Evolutionary conservation across 2,888 invertebrate genomes (phyloP), one percentile per base, ranked within the genome.

Genomic region (Ischnura elegans): DNA sequence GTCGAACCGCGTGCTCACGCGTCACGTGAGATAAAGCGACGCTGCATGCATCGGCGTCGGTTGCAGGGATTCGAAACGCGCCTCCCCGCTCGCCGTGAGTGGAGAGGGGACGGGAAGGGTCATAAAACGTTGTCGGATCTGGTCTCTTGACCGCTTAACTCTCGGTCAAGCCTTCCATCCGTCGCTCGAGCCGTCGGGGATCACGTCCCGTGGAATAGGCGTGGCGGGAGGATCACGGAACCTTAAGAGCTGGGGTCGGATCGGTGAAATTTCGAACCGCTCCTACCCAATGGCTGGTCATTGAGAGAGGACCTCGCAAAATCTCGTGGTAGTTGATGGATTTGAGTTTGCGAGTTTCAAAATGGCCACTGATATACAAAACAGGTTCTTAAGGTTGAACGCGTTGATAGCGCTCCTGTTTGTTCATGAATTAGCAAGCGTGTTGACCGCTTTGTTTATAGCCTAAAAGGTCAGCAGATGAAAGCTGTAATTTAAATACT

Each of bases 121-220:
- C 76, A 36, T 76, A 76, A 76, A 76, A 76, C 36, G 36, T 36
- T 76, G 13, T 76, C 76, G 76, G 76, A 76, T 76, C 76, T 25
- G 36, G 36, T 76, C 76, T 76, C 76, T 61, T 76, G 76, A 36
- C 76, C 76, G 76, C 76, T 76, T 36, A 29, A 76, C 76, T 36
- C 29, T 36, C 29, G 29, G 36, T 3, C 29, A 29, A 29, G 29
- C 36, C 36, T 36, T 76, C 29, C 10, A 29, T 36, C 76, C 76
- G 29, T 76, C 29, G n/a, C n/a, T 76, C 36, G 8, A 36, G 29
- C 2, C 0, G 36, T 0, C 8, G 10, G 76, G 76, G 76, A 25
- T 3, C n/a, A 1, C n/a, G 6, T 2, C 4, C 19, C 8, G 51
- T 5, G 51, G 8, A 19, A 10, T 51, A 19, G 61, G 3, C 36